Evolutionary conservation across 2,888 invertebrate genomes (phyloP), one percentile per base, ranked within the genome.

Genomic region (Pteria penguin): DNA sequence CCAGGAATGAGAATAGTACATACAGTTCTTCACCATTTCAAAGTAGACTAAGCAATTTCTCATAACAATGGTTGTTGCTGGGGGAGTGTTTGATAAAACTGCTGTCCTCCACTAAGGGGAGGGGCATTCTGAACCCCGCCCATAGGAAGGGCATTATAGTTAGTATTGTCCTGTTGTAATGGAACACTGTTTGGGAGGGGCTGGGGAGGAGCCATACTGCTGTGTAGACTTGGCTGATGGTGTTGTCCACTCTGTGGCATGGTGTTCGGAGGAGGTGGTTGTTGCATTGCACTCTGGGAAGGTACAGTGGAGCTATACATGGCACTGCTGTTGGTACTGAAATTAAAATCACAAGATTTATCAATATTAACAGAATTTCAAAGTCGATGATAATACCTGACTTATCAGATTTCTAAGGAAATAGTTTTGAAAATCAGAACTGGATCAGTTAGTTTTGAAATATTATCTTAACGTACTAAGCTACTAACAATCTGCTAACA

Each of bases 51-150:
- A n/a, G n/a, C n/a, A n/a, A n/a, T n/a, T n/a, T 26, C 54, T 78
- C 75, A 77, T 68, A 77, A 75, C 24, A 80, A 70, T 18, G 75
- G 77, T 57, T 80, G 80, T 63, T 80, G 80, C 36, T 75, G 80
- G 1, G 75, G 75, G 0, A 58, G 69, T 26, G 67, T 76, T n/a
- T 78, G 77, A 58, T 78, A 80, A 69, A 78, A 68, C n/a, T 73
- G 74, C 61, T 74, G 78, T 14, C 60, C 67, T 36, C 61, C 71
- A 1, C 32, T 22, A 2, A 36, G 14, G 8, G 45, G 45, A 36
- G 45, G 45, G n/a, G n/a, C n/a, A n/a, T n/a, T n/a, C n/a, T n/a
- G n/a, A n/a, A 52, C 62, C 24, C 71, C 71, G 31, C 52, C 54
- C 62, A 62, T 52, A 32, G 72, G 76, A 62, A 55, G 68, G 22